phyloP scores from a whole-genome alignment of 2,113 vertebrate genomes.

The Tragelaphus imberbis region DNA sequence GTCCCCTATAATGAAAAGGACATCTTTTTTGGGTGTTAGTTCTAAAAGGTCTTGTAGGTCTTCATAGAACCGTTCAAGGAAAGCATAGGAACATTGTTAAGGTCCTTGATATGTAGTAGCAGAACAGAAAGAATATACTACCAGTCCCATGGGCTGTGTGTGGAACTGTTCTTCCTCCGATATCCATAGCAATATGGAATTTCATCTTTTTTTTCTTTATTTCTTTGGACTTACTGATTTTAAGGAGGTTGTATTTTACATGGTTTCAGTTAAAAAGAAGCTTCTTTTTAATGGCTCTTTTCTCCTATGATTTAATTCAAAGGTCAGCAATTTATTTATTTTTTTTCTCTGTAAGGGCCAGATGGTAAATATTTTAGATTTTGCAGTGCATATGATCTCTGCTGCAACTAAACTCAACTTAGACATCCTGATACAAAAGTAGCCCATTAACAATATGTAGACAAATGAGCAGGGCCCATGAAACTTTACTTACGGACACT shows the following conservation, averaged over 20 bases:
- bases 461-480: not conserved
- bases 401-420: not conserved
- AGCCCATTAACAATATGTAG: not conserved
- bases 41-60: no score
- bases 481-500: not conserved
- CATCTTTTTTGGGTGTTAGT: no score
- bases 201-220: not conserved
- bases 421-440: fast-evolving
- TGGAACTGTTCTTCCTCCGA: not conserved
- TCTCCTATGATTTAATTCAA: not conserved
- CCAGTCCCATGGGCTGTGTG: fast-evolving
- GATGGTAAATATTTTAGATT: not conserved
- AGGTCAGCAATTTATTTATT: fast-evolving
- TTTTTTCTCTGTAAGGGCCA: not conserved
- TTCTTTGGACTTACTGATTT: not conserved
- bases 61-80: no score
- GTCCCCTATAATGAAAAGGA: no score
- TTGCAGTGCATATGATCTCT: fast-evolving
- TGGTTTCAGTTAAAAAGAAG: not conserved
- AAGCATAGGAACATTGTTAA: fast-evolving
- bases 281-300: not conserved
- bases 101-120: fast-evolving
- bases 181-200: not conserved
- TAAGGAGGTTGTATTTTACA: not conserved
- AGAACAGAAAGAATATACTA: not conserved